A percentile compares a stretch with the other conserved stretches of the same genome.
Evolutionary conservation across 2,888 invertebrate genomes (phyloP).

Genomic region (Autographa gamma): DNA sequence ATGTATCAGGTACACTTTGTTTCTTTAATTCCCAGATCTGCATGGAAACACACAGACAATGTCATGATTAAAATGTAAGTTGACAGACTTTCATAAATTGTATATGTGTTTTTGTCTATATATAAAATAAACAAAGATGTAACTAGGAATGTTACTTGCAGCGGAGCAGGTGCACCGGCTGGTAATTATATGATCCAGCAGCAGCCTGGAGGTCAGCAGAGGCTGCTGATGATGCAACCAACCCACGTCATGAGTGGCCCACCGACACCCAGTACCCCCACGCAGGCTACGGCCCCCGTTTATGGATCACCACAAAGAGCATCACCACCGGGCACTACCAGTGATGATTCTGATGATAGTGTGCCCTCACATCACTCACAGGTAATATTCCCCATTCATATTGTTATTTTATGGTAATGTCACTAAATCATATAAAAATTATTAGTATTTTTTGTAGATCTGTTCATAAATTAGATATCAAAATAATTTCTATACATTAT

Average conservation of each 20-base stretch:
- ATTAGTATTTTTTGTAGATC: not conserved
- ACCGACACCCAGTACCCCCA: slow-evolving; percentile 82
- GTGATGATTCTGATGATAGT: slow-evolving; percentile 96
- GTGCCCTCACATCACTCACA: slow-evolving; percentile 90
- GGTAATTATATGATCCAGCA: slow-evolving; percentile 90
- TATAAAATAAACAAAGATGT: not conserved
- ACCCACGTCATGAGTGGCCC: slow-evolving; percentile 86
- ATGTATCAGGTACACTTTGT: slow-evolving; percentile 55
- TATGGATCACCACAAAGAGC: slow-evolving; percentile 90
- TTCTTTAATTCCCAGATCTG: slow-evolving; percentile 62
- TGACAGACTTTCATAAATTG: slow-evolving; percentile 48
- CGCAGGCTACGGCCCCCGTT: slow-evolving; percentile 76
- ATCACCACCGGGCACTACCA: slow-evolving; percentile 92
- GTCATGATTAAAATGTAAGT: slow-evolving; percentile 63
- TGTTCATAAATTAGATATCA: too few species aligned
- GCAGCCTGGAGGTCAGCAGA: slow-evolving; percentile 88
- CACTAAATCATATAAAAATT: not conserved
- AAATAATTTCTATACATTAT: too few species aligned
- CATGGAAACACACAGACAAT: slow-evolving; percentile 63
- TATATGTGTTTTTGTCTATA: slow-evolving; percentile 10
- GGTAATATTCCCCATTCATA: slow-evolving; percentile 67
- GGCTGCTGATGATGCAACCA: slow-evolving; percentile 88
- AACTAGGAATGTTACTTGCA: slow-evolving; percentile 58
- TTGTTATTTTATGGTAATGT: not conserved
- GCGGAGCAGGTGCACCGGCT: slow-evolving; percentile 87